These are phyloP conservation scores for Poecilia velifera DNA, from an alignment of 2,797 vertebrate species.

Conservation along the genomic window DNA sequence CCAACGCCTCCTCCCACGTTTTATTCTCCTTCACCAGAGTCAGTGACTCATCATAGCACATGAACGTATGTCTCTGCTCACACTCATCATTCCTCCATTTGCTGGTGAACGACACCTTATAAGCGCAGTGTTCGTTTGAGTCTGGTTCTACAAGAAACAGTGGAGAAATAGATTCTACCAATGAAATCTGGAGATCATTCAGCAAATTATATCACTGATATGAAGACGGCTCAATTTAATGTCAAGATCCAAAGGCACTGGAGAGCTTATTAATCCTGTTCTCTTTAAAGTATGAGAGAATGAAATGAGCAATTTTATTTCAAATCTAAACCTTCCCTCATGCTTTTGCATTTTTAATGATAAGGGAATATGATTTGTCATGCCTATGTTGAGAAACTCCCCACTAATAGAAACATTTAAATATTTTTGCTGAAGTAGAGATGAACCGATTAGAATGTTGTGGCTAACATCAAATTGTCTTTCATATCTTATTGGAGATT, in stretches of 20 bases:
- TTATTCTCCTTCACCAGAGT: slow-evolving; percentile 1
- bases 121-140: background rate
- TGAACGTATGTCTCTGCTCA: background rate
- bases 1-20: background rate
- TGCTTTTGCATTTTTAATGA: background rate
- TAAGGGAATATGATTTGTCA: background rate
- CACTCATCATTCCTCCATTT: background rate
- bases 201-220: background rate
- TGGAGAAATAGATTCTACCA: background rate
- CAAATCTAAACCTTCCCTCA: background rate
- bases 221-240: background rate
- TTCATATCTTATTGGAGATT: background rate
- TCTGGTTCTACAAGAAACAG: slow-evolving; percentile 1
- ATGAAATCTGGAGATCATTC: background rate
- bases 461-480: background rate
- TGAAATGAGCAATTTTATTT: background rate
- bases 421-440: too few species aligned
- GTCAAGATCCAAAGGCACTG: background rate
- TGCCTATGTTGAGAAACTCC: background rate
- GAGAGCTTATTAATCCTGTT: background rate
- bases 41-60: background rate
- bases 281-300: background rate
- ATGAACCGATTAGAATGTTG: too few species aligned
- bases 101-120: background rate
- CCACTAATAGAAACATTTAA: too few species aligned